Evolutionary conservation across 2,113 vertebrate species (phyloP), one percentile per base, ranked within the genome.

Genomic region (Isichthys henryi): DNA sequence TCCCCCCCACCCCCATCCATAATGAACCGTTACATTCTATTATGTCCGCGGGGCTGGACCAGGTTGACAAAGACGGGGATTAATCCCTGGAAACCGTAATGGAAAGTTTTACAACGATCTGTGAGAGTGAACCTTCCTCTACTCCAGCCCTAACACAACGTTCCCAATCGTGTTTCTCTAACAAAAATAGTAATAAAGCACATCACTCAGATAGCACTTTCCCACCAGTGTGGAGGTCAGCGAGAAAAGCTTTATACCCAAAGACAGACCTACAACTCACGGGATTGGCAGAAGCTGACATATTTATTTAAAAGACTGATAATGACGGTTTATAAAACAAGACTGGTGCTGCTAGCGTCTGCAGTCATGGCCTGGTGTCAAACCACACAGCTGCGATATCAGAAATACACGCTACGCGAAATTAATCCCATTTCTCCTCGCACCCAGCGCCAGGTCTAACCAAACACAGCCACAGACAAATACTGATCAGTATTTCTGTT

Each of bases 1-100:
- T 66, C 35, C 52, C 56, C 19, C 21, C 56, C 53, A 56, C 21
- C 35, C 56, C 19, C 10, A 1, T n/a, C 39, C 62, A 88, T 88
- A 62, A 88, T 88, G 87, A 88, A 88, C 87, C 87, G 56, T 88
- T 88, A 88, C 87, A 88, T 88, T 88, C 87, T 88, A 88, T 88
- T 88, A 88, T 88, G 56, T 88, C 87, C 35, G 49, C 87, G 62
- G 56, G 87, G 35, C 53, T 62, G 11, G 87, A 62, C 35, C 56
- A 66, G 43, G 87, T 88, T 45, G 35, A 88, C 87, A 88, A 88
- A 88, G 56, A 88, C 35, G 10, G 56, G 53, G 87, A 88, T 88
- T 88, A 62, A 88, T 88, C 87, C 87, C 56, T 88, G 56, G 56
- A 31, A 88, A 5, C 35, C 9, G 35, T 27, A 88, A 88, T 88